Percentiles rank a stretch among this genome's conserved stretches.
These are phyloP conservation scores for Megastigmus dorsalis DNA, from an alignment of 2,888 invertebrate species.

Conservation along the genomic window DNA sequence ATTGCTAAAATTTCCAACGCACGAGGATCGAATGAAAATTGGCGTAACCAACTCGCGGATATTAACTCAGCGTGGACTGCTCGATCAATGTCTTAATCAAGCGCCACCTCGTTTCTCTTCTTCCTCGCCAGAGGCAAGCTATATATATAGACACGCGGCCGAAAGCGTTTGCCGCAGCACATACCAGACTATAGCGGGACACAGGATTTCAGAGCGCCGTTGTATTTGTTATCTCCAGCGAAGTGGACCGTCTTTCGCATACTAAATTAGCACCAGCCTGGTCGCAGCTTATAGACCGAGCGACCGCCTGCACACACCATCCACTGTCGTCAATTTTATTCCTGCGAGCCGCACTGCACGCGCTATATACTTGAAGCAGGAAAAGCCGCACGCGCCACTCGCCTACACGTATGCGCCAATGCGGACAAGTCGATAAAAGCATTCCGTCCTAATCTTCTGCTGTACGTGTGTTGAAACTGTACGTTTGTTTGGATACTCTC, in stretches of 20 bases:
- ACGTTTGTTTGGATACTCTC: too few species aligned
- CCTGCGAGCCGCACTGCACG: conserved; percentile 1
- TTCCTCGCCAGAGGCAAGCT: too few species aligned
- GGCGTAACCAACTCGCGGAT: not conserved
- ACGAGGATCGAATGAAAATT: too few species aligned
- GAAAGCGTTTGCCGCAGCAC: not conserved
- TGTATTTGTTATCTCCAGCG: conserved; percentile 40
- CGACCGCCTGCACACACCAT: too few species aligned
- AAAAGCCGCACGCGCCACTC: not conserved
- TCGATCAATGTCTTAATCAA: conserved; percentile 29
- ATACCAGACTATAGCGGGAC: not conserved
- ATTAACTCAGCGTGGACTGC: conserved; percentile 10
- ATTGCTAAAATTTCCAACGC: too few species aligned
- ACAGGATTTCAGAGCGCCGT: not conserved
- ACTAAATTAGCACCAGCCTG: conserved; percentile 40
- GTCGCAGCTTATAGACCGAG: too few species aligned
- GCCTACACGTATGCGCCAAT: not conserved
- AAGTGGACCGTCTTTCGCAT: conserved; percentile 40
- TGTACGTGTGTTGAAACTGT: too few species aligned
- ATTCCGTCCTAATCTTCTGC: not conserved
- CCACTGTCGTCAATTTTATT: conserved; percentile 37
- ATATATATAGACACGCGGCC: conserved; percentile 4
- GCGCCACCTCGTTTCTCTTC: not conserved
- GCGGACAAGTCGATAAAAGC: conserved; percentile 16
- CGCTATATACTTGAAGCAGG: too few species aligned